A percentile compares a stretch with the other conserved stretches of the same genome.
Evolutionary conservation across 1,140 invertebrate genomes (phyloP).

Genomic region (Zaprionus ornatus): DNA sequence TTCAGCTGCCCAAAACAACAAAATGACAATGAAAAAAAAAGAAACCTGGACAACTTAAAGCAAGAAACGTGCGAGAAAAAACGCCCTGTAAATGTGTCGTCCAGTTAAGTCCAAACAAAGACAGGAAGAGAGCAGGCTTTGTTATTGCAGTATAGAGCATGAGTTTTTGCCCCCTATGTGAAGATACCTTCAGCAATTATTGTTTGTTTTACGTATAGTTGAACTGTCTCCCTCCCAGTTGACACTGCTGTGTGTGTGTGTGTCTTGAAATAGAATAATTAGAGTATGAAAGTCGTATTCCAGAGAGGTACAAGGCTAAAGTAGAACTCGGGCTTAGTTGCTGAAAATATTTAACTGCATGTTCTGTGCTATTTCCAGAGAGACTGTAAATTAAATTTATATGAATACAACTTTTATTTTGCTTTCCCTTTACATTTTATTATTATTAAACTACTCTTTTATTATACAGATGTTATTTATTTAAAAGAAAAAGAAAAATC

Average conservation of each 20-base stretch:
- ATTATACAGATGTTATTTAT: no score
- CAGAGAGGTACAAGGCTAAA: background rate
- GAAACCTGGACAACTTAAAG: slow-evolving; percentile 7
- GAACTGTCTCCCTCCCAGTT: background rate
- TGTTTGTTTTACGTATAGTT: slow-evolving; percentile 22
- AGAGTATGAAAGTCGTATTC: background rate
- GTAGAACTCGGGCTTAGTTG: background rate
- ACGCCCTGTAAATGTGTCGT: slow-evolving; percentile 24
- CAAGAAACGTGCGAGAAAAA: slow-evolving; percentile 3
- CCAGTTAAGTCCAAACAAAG: slow-evolving; percentile 68
- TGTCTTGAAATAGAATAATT: slow-evolving; percentile 2
- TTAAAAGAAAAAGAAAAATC: no score
- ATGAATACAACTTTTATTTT: background rate
- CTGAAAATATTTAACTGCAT: background rate
- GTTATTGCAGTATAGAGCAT: slow-evolving; percentile 48
- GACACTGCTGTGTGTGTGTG: background rate
- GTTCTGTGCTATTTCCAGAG: background rate
- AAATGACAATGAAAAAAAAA: slow-evolving; percentile 10
- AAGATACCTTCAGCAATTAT: slow-evolving; percentile 30
- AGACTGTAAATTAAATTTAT: no score
- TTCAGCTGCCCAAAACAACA: background rate
- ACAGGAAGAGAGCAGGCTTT: slow-evolving; percentile 60
- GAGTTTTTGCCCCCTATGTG: slow-evolving; percentile 27
- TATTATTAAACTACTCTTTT: no score
- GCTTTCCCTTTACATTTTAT: background rate